Evolutionary conservation across 2,888 invertebrate species (phyloP).

Genomic region (Chorisops tibialis): DNA sequence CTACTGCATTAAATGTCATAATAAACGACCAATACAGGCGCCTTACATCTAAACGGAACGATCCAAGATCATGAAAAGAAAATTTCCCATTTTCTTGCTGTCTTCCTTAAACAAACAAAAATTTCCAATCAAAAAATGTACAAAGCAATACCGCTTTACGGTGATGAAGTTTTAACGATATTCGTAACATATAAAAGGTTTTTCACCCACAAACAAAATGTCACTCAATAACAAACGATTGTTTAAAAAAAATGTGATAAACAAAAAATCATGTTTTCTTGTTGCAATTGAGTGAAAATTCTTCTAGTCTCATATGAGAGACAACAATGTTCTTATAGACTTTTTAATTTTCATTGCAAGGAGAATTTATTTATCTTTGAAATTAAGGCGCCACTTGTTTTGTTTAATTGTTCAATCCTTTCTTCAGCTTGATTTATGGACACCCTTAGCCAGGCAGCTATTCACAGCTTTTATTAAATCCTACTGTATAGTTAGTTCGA

Average conservation of each 20-base stretch:
- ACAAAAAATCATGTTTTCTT: too few relatives aligned
- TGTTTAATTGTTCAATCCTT: constrained; percentile 3
- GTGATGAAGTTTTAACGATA: constrained; percentile 8
- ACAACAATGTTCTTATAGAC: neutral
- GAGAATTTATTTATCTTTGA: too few relatives aligned
- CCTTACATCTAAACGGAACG: too few relatives aligned
- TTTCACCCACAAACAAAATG: constrained; percentile 9
- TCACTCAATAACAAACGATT: constrained; percentile 6
- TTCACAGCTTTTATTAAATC: too few relatives aligned
- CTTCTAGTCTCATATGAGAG: too few relatives aligned
- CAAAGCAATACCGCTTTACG: neutral
- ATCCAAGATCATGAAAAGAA: too few relatives aligned
- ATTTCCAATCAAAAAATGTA: neutral
- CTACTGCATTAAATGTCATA: too few relatives aligned
- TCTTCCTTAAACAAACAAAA: too few relatives aligned
- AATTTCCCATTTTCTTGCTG: too few relatives aligned
- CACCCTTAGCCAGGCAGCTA: neutral
- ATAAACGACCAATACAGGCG: too few relatives aligned
- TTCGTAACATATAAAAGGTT: neutral
- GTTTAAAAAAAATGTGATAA: neutral
- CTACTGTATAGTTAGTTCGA: too few relatives aligned
- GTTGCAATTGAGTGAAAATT: too few relatives aligned
- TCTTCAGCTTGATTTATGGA: neutral
- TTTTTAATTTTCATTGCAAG: neutral
- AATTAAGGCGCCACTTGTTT: neutral